Evolutionary conservation across 2,113 vertebrate genomes (phyloP), one percentile per base, ranked within the genome.

Genomic region (Brevimyrus niger): DNA sequence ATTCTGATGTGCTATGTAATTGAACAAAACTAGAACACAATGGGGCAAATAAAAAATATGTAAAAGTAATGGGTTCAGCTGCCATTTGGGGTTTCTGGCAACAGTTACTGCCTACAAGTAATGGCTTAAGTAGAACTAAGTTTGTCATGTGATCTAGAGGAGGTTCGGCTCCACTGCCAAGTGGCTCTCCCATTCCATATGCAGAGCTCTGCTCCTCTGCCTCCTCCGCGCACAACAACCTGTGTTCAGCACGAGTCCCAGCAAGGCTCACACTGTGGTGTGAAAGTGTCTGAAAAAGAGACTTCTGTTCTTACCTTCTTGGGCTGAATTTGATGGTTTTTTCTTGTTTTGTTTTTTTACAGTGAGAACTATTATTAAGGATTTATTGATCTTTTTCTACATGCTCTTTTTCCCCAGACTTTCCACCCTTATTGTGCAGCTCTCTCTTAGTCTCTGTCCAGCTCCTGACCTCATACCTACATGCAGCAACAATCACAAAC

Each of bases 121-220:
- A 44, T 47, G 82, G 82, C 44, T 84, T 84, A 84, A 84, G 82
- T 13, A 47, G 21, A 84, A 83, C 80, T 83, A 31, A 27, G 47
- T 86, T 90, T 90, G 88, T 89, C 88, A 88, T 53, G 46, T 73
- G 48, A 89, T 91, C 88, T 86, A 38, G 83, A 31, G 85, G 42
- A 84, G 91, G 91, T 90, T 65, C 85, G 88, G 65, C 89, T 61
- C 84, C 47, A 89, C 91, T 91, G 91, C 91, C 92, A 91, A 87
- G 91, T 91, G 53, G 11, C 51, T 83, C 48, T 55, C 31, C n/a
- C 73, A 19, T n/a, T 23, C 58, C 50, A 19, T 38, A 58, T 38
- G 50, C 19, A 31, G 31, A n/a, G 50, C 51, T 84, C 53, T 15
- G 80, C 35, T 83, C 38, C 51, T 84, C 88, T 6, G 19, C 35